These are phyloP conservation scores for Ailuropoda melanoleuca DNA, from an alignment of 2,113 vertebrate species.

Conservation along the genomic window DNA sequence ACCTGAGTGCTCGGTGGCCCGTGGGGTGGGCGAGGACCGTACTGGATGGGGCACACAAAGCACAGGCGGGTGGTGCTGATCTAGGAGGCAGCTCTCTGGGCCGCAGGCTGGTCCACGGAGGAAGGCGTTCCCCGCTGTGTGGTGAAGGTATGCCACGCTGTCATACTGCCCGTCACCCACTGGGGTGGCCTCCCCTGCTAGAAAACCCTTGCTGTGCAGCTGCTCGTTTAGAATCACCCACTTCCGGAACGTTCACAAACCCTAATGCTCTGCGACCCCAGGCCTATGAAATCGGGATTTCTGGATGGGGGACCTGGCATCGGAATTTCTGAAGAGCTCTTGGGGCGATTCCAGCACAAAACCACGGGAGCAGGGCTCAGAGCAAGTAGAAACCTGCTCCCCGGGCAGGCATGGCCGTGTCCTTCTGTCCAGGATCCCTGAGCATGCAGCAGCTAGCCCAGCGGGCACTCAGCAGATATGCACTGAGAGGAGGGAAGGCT, in stretches of 20 bases:
- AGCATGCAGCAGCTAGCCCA: accelerated
- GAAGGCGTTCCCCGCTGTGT: accelerated
- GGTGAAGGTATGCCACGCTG: accelerated
- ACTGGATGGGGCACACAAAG: too few species aligned
- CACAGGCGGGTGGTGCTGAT: accelerated
- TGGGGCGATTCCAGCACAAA: accelerated
- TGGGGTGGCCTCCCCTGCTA: accelerated
- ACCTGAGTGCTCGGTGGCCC: neutral
- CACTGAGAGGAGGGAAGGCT: too few species aligned
- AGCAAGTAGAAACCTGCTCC: neutral
- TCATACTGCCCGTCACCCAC: accelerated
- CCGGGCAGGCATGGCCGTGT: neutral
- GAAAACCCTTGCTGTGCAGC: neutral
- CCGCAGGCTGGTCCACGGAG: accelerated
- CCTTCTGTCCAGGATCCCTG: neutral
- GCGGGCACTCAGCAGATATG: neutral
- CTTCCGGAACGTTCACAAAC: neutral
- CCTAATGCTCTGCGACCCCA: neutral
- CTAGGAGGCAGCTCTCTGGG: neutral
- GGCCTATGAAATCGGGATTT: neutral
- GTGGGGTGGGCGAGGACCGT: accelerated
- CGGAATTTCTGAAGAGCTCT: too few species aligned
- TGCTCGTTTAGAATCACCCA: accelerated
- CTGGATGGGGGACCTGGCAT: accelerated
- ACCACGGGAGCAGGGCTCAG: accelerated